Percentiles rank a stretch among this genome's conserved stretches.
Evolutionary conservation across 2,888 invertebrate species (phyloP).

Genomic region (Ferrisia virgata): DNA sequence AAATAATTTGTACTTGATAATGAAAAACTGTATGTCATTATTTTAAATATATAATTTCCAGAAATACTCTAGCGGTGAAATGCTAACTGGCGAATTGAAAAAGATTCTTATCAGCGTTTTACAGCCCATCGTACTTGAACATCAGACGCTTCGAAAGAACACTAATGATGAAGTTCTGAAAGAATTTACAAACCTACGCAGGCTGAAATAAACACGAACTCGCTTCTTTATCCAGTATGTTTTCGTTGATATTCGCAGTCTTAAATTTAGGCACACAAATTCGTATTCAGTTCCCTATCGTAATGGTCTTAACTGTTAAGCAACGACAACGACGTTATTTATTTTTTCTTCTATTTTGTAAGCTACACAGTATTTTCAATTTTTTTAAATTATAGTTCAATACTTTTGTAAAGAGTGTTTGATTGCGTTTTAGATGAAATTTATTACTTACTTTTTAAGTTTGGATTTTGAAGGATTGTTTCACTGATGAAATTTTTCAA

Average conservation of each 20-base stretch:
- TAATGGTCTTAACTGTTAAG: background rate
- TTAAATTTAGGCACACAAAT: background rate
- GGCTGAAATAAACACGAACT: constrained; percentile 57
- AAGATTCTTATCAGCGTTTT: constrained; percentile 79
- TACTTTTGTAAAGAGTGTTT: background rate
- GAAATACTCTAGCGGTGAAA: constrained; percentile 79
- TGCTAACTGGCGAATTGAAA: constrained; percentile 94
- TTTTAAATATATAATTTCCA: constrained; percentile 52
- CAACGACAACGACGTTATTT: constrained; percentile 29
- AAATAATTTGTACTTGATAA: background rate
- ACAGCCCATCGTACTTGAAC: constrained; percentile 73
- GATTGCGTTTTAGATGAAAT: background rate
- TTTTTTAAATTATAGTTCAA: background rate
- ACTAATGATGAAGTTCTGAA: constrained; percentile 83
- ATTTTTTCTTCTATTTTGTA: background rate
- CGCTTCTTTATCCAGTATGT: background rate
- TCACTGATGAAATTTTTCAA: background rate
- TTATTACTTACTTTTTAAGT: background rate
- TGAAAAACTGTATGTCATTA: background rate
- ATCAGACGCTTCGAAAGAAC: constrained; percentile 74
- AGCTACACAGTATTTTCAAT: constrained; percentile 28
- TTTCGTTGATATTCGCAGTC: background rate
- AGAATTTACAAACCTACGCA: constrained; percentile 80
- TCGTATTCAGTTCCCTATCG: background rate
- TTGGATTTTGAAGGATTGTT: background rate